Base-by-base conservation (phyloP, 30 jellyfish, hydroid and myxozoan genomes). In the Chrysaora quinquecirrha region DNA sequence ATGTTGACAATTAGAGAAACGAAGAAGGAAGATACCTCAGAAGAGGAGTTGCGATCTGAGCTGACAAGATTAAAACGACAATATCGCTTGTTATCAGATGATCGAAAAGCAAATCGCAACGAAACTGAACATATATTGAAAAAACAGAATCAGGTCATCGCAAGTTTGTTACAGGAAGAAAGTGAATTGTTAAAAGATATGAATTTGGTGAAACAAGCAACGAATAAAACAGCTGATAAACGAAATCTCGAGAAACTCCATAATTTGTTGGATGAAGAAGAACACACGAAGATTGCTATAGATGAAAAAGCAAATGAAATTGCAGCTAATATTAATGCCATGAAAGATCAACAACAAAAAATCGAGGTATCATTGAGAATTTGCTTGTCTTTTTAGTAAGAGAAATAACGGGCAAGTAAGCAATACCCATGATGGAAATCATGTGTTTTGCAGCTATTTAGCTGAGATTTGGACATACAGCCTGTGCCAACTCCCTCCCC, bases 51-150 rank as follows among this genome's bases (percentile, higher is more conserved):
- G 50, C 95, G 64, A 21, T 73, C 75, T 1, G 98, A 93, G 62
- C 49, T 80, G 14, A 21, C 61, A 48, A 76, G 88, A 24, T 77
- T 93, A 16, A 94, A 93, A 61, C 91, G 98, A 7, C 98, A 93
- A 43, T 93, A 52, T 32, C 97, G 98, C 0, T 64, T 60, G 61
- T 77, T 93, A 12, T 95, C 73, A 9, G 96, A 93, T 60, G 98
- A 93, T 43, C 88, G 98, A 20, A 88, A 88, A 65, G 74, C 93
- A 22, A 86, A 93, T 61, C 65, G 75, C 6, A 87, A 86, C 28
- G 93, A 93, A 30, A 75, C 97, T 0, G 97, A 75, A 49, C 73
- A 80, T 30, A 64, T 60, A 18, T 58, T 93, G 86, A 64, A 83
- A 24, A 52, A 75, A 33, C 98, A 86, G 78, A 78, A 81, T 0